Conservation (phyloP, 2,797 vertebrate genomes). For the Cuculus canorus region DNA sequence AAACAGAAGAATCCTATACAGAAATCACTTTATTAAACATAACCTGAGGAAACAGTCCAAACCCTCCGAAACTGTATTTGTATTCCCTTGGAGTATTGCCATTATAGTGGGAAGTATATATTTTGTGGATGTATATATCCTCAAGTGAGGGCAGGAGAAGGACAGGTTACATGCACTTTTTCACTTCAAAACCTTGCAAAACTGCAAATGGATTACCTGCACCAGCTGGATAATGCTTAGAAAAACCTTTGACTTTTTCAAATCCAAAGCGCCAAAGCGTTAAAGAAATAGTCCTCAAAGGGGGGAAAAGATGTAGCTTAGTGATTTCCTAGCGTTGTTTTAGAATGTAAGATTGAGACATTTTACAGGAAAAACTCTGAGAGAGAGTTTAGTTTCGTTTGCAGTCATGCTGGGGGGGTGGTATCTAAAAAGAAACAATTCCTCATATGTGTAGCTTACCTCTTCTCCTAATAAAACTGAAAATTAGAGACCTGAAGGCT, state of each 20-base stretch:
- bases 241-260: not conserved
- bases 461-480: not conserved
- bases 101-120: not conserved
- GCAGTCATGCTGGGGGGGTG: not conserved
- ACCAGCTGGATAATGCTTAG: not conserved
- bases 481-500: not conserved
- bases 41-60: not conserved
- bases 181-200: not conserved
- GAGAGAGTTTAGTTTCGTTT: not conserved
- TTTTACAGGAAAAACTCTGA: not conserved
- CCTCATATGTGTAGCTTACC: not conserved
- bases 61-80: not conserved
- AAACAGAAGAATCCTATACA: not conserved
- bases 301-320: not conserved
- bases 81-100: not conserved
- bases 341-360: not conserved
- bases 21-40: not conserved
- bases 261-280: not conserved
- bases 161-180: not conserved
- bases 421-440: slow-evolving; percentile 8
- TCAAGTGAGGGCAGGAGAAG: not conserved
- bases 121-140: not conserved
- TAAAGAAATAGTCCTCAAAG: not conserved
- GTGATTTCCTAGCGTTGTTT: not conserved
- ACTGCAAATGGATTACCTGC: not conserved